Base-by-base conservation (phyloP, 2,888 invertebrate genomes). In the Rhabditophanes sp. region DNA sequence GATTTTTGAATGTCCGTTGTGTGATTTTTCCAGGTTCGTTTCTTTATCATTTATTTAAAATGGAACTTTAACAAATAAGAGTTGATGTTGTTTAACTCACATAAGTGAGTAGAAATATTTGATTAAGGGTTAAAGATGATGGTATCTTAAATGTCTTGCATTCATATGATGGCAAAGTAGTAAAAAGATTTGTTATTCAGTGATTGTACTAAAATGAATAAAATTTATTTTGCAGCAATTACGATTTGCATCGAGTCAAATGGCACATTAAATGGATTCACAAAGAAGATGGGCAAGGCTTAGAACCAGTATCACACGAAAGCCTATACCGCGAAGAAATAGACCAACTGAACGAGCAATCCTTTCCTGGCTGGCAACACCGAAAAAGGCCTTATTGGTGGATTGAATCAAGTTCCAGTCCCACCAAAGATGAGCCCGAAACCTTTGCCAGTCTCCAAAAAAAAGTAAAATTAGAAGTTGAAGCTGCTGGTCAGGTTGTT, bases 321-420 rank as follows among this genome's bases (percentile, higher is more conserved):
- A 32, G 37, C 11, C 37, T 46, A 21, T 44, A 40, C 26, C 30
- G 49, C 11, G 41, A 50, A 8, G 42, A 45, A 25, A 52, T 52
- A 28, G 52, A 52, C 28, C 35, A 21, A 7, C 32, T 50, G 27
- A 52, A 52, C 36, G 52, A 53, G 31, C 35, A 53, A 29, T 52
- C 51, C 33, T 52, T 52, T 41, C 52, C 52, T n/a, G 52, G 51
- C n/a, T 48, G 50, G 48, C 40, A 46, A 21, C 48, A 48, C 29
- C 37, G 50, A 3, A 33, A 37, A 15, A 33, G 39, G 25, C 39
- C 45, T 12, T 46, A 39, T 29, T 42, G 42, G 42, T 46, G 44
- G 45, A 21, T 44, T 18, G 46, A 42, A 11, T 5, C 28, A 9
- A 23, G 21, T 11, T 9, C 9, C 9, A 23, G 21, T 9, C 21